Evolutionary conservation across 2,888 invertebrate genomes (phyloP), one percentile per base, ranked within the genome.

Genomic region (Archaeoteleia sp.): DNA sequence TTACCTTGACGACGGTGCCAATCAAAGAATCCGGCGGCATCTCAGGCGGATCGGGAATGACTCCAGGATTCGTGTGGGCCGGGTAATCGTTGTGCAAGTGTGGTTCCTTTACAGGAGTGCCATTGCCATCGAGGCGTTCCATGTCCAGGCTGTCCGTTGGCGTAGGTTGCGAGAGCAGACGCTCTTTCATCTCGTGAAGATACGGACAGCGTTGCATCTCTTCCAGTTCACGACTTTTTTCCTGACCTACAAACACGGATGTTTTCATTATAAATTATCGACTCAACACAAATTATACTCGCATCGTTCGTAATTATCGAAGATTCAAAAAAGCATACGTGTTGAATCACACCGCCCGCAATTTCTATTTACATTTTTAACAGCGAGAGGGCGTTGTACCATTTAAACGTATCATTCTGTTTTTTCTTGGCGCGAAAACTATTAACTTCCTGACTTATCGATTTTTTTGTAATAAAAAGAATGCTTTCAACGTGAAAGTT

Each of bases 181-280:
- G 92, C 90, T 95, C 94, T 89, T 94, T 94, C 95, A 95, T 95
- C 91, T 95, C 95, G 89, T 94, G 93, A 87, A 95, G 92, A 89
- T 95, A 95, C 82, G 95, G 95, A 89, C 94, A 95, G 87, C 94
- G 91, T 89, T 92, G 93, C 92, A 92, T 93, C 87, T 89, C 90
- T 88, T 89, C 77, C 70, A 77, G 70, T 74, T 75, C 74, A 70
- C 71, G 71, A 70, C 70, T 73, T 73, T 74, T 78, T 75, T 76
- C 75, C 74, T 77, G 78, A 77, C 79, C 82, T 82, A 74, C 40
- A 73, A 77, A 55, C 29, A 54, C 25, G 12, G 42, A 46, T 25
- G 17, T 23, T 34, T 62, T 25, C 39, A 51, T 40, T 34, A 23
- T 51, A 20, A 23, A 57, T 65, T 32, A 8, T 32, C 23, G 15